Base-by-base conservation (phyloP, 2,113 vertebrate genomes). In the Ptilorrhoa leucosticta region DNA sequence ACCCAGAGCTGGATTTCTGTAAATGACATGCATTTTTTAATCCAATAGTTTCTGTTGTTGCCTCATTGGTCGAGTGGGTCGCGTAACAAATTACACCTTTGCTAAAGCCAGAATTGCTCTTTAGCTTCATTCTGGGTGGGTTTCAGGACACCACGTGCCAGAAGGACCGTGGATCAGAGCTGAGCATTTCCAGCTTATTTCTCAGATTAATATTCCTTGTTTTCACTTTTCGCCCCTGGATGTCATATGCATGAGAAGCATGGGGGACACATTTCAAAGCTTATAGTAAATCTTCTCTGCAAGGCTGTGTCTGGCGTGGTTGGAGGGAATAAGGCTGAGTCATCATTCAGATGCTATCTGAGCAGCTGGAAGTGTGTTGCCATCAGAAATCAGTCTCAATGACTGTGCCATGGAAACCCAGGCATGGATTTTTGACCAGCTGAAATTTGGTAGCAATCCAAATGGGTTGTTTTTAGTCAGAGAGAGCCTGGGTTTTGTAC, bases 371-470 rank as follows among this genome's bases (percentile, higher is more conserved):
- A 93, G 54, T 70, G 72, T 90, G 87, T 95, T 96, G 95, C 91
- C 94, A 96, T 96, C 87, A 80, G 84, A 87, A 95, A 94, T 96
- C 91, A 93, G 94, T 77, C 79, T 96, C 95, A 96, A 58, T 86
- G 84, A 69, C 87, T 88, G 81, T 87, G 77, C 80, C 77, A 35
- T 91, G 86, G 93, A 96, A 97, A 92, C 44, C 75, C 88, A 94
- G 90, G 89, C 83, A 76, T 82, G 86, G 94, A 76, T 69, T 94
- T 89, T 57, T 94, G 83, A 92, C 80, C 80, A 53, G 39, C 79
- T 87, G 66, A 89, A 68, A 87, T 80, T 66, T 82, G 60, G 69
- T 72, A 89, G 71, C 48, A 13, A 44, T 79, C 83, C 65, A 94
- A 72, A 72, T 6, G 61, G 39, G 60, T 44, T 87, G 76, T 6